Percentiles rank a stretch among this genome's conserved stretches.
These are phyloP conservation scores for Taenaris catops DNA, from an alignment of 2,888 invertebrate genomes.

Conservation along the genomic window DNA sequence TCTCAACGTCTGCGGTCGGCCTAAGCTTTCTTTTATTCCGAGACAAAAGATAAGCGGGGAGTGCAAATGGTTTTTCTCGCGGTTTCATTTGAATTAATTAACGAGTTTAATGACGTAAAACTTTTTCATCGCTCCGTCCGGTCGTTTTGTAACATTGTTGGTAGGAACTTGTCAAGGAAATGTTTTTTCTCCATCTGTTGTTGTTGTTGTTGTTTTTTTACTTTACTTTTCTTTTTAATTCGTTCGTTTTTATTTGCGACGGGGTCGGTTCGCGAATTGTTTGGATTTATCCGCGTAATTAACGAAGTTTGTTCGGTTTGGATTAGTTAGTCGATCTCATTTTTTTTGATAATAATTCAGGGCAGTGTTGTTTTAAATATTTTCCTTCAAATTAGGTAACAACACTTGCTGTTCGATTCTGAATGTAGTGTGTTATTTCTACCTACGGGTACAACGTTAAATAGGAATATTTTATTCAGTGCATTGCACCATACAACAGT, in stretches of 20 bases:
- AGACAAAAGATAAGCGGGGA: conserved; percentile 56
- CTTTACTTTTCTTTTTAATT: conserved; percentile 61
- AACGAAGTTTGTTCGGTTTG: conserved; percentile 71
- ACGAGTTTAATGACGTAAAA: conserved; percentile 73
- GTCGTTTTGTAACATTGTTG: conserved; percentile 68
- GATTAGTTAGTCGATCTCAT: conserved; percentile 67
- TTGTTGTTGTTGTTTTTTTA: too few species aligned
- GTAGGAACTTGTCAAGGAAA: conserved; percentile 78
- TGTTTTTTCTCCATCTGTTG: conserved; percentile 67
- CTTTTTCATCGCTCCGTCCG: conserved; percentile 64
- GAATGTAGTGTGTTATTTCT: too few species aligned
- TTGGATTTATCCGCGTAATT: conserved; percentile 78
- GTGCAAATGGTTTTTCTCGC: conserved; percentile 73
- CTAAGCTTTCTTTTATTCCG: conserved; percentile 55
- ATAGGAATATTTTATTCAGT: too few species aligned
- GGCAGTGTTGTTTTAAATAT: conserved; percentile 34
- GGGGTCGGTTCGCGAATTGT: conserved; percentile 57
- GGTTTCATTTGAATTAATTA: conserved; percentile 79
- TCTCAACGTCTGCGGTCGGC: conserved; percentile 45
- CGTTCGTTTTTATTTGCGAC: conserved; percentile 52
- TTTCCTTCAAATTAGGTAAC: too few species aligned
- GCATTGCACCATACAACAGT: too few species aligned
- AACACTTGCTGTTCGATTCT: too few species aligned
- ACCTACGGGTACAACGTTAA: too few species aligned
- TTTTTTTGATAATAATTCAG: conserved; percentile 58